Conservation (phyloP, 37 sponge, comb jelly and placozoan genomes). For the Ephydatia muelleri region DNA sequence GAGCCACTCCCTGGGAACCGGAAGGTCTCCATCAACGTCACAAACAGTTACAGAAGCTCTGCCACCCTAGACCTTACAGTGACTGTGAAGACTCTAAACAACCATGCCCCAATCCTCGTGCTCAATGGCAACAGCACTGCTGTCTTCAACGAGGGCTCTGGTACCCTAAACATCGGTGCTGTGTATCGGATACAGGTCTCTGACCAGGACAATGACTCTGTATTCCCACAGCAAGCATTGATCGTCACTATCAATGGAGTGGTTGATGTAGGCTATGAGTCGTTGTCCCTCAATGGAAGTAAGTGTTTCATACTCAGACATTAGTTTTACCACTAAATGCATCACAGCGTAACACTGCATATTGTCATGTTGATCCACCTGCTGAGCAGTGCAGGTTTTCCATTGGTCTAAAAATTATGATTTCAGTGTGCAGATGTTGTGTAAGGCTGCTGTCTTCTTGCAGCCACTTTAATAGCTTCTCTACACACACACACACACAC, state of each 20-base stretch:
- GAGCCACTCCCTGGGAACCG: conserved; percentile 47
- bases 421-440: too few species aligned
- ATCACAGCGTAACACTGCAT: too few species aligned
- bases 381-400: too few species aligned
- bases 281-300: background rate
- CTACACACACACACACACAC: too few species aligned
- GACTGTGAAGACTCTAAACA: conserved; percentile 43
- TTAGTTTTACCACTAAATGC: too few species aligned
- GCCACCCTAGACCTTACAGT: background rate
- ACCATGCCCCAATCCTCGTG: conserved; percentile 49
- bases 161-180: background rate
- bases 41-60: conserved; percentile 23
- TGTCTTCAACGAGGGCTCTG: conserved; percentile 35
- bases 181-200: background rate
- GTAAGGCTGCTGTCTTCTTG: too few species aligned
- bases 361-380: too few species aligned
- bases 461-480: too few species aligned
- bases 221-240: background rate
- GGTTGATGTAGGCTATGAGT: background rate
- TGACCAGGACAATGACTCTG: background rate
- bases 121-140: conserved; percentile 22
- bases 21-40: conserved; percentile 22
- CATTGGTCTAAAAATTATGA: too few species aligned
- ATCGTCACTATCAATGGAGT: background rate
- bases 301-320: background rate